Evolutionary conservation across 1,140 invertebrate species (phyloP).

Genomic region (Scaptomyza graminum): DNA sequence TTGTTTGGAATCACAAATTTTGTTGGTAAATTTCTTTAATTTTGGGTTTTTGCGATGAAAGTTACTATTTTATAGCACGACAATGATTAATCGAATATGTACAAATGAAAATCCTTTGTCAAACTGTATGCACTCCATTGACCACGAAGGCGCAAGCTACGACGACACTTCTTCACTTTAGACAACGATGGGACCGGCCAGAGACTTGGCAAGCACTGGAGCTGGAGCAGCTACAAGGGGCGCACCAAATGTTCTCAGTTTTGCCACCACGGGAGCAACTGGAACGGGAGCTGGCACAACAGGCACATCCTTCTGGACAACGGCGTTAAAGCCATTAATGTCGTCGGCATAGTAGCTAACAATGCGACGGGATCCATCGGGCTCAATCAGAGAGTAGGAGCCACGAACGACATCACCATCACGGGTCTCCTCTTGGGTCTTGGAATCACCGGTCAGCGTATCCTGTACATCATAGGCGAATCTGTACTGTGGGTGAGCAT

Average conservation of each 20-base stretch:
- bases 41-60: constrained; percentile 70
- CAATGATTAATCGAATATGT: constrained; percentile 83
- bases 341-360: constrained; percentile 86
- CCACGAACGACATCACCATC: constrained; percentile 86
- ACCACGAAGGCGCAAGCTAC: constrained; percentile 20
- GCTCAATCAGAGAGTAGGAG: constrained; percentile 85
- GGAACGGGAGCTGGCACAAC: constrained; percentile 75
- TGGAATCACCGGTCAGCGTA: constrained; percentile 85
- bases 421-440: constrained; percentile 85
- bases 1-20: constrained; percentile 35
- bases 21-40: constrained; percentile 59
- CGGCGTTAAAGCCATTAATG: constrained; percentile 86
- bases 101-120: constrained; percentile 81
- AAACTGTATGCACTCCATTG: constrained; percentile 41
- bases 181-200: constrained; percentile 69
- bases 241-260: constrained; percentile 51
- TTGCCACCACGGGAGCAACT: constrained; percentile 71
- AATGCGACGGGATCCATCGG: constrained; percentile 85
- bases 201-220: constrained; percentile 65
- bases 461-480: constrained; percentile 86
- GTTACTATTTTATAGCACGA: constrained; percentile 72
- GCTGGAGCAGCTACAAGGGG: constrained; percentile 62
- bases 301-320: constrained; percentile 86
- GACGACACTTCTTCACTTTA: constrained; percentile 41
- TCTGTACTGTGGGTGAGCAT: constrained; percentile 86